These are phyloP conservation scores for Radopholus similis DNA, from an alignment of 1,140 invertebrate genomes.

Conservation along the genomic window DNA sequence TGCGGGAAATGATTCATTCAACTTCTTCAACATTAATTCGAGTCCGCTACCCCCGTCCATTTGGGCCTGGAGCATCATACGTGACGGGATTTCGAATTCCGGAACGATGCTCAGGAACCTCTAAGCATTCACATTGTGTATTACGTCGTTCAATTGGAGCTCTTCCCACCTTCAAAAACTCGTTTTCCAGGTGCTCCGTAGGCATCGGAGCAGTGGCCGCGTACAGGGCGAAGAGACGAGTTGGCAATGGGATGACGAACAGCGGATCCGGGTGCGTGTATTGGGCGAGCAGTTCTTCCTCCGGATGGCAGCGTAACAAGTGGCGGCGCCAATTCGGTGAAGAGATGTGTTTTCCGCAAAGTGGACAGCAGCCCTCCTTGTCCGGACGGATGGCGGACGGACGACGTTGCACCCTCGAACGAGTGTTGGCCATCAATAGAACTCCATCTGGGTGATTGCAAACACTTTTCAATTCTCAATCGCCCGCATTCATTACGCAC, in stretches of 20 bases:
- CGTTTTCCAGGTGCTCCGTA: not conserved
- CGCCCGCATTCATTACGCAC: no score
- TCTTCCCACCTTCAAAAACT: not conserved
- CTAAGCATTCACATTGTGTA: not conserved
- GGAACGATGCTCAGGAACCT: not conserved
- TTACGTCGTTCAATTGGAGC: no score
- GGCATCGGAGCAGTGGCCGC: slow-evolving; percentile 1
- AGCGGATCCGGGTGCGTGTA: not conserved
- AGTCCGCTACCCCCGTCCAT: not conserved
- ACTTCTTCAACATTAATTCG: not conserved
- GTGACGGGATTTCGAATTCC: not conserved
- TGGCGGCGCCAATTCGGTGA: not conserved
- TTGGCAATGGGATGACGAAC: not conserved
- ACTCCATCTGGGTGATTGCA: no score
- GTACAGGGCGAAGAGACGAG: not conserved
- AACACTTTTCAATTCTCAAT: no score
- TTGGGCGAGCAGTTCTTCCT: not conserved
- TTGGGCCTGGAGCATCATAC: not conserved
- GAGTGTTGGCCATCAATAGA: not conserved
- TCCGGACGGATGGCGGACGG: not conserved
- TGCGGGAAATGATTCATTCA: not conserved
- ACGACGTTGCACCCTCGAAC: not conserved
- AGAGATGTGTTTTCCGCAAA: not conserved
- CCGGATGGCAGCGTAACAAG: not conserved
- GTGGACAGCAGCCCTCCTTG: not conserved